Evolutionary conservation across 2,113 vertebrate genomes (phyloP), one percentile per base, ranked within the genome.

Genomic region (Oreochromis aureus): DNA sequence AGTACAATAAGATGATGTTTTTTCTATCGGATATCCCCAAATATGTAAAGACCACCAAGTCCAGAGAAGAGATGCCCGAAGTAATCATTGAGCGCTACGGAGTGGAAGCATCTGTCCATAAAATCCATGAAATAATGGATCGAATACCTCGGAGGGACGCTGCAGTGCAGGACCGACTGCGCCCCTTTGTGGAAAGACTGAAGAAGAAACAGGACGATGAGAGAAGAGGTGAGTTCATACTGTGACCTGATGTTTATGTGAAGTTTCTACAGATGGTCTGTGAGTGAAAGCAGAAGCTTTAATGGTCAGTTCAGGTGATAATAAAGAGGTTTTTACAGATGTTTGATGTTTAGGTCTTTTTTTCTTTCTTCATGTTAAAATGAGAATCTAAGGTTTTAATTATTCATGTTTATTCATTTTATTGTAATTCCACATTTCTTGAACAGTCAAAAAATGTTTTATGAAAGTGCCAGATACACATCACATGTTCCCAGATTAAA

Each of bases 91-190:
- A 71, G 66, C 19, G 15, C 5, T 56, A 15, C 0, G 12, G 80
- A 8, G 4, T 19, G 1, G 7, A 48, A 12, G 0, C 10, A 6
- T 91, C 89, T 1, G 32, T 84, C 3, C 6, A 0, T 30, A 1
- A 0, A 1, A 34, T 91, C 4, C 0, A 6, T 4, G 0, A 39
- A 2, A 2, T n/a, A 2, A 56, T 89, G 36, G 15, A 51, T 1
- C 0, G 0, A 8, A 79, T 91, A 7, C 81, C 81, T 1, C 78
- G 87, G 32, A 87, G 2, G 1, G 90, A 87, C 51, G 0, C 1
- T 2, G 2, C 0, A 1, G 32, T 91, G 19, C 84, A 86, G 84
- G 16, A 0, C 6, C 81, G 11, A 19, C 81, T 91, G 34, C 73
- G 13, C 5, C 89, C 87, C 27, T 78, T 84, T 78, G 71, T 89